Evolutionary conservation across 2,888 invertebrate genomes (phyloP).

Genomic region (Campoplex nolae): DNA sequence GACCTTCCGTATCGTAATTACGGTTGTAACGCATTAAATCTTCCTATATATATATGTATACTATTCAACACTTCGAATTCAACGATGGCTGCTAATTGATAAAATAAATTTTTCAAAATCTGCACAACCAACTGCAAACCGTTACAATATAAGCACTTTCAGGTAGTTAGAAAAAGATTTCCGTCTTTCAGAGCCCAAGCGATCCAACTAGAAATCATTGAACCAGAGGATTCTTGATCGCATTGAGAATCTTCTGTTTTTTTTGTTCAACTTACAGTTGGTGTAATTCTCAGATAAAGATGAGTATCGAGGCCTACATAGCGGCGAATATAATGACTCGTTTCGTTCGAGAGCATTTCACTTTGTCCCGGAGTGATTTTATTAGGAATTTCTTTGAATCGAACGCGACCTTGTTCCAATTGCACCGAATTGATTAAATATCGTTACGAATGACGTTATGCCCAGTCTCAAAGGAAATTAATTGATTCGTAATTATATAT

Average conservation of each 20-base stretch:
- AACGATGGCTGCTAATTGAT: slow-evolving; percentile 30
- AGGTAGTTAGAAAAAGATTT: slow-evolving; percentile 11
- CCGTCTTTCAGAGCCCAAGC: background rate
- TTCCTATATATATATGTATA: background rate
- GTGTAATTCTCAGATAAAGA: slow-evolving; percentile 11
- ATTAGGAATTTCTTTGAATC: slow-evolving; percentile 19
- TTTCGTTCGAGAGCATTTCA: slow-evolving; percentile 25
- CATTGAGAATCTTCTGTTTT: slow-evolving; percentile 1
- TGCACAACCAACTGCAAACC: slow-evolving; percentile 22
- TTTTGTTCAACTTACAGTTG: slow-evolving; percentile 7
- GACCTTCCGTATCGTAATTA: slow-evolving; percentile 51
- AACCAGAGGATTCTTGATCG: slow-evolving; percentile 56
- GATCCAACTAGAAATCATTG: slow-evolving; percentile 46
- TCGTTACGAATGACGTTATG: background rate
- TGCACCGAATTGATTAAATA: slow-evolving; percentile 19
- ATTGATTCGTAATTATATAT: background rate
- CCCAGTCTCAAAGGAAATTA: background rate
- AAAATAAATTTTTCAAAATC: slow-evolving; percentile 4
- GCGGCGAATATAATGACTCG: slow-evolving; percentile 17
- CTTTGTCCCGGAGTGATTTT: slow-evolving; percentile 7
- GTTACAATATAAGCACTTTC: slow-evolving; percentile 26
- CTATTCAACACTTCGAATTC: slow-evolving; percentile 48
- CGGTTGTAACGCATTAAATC: slow-evolving; percentile 24
- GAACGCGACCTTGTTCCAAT: background rate
- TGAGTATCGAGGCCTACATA: slow-evolving; percentile 1